Evolutionary conservation across 2,888 invertebrate species (phyloP).

Genomic region (Drosophila tanythrix): DNA sequence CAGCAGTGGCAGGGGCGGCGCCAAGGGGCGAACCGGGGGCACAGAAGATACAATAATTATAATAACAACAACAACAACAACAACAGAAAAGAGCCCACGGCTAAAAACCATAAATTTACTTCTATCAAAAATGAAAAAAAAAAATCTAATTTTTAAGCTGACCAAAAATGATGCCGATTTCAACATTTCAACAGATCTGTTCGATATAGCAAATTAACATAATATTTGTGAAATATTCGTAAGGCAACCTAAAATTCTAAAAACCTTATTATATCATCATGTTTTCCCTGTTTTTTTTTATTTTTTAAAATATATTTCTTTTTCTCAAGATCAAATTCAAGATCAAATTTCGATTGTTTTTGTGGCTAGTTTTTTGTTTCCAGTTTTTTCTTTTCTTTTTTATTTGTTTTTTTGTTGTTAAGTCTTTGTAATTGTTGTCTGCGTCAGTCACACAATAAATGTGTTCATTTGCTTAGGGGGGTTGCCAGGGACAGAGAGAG

Average conservation of each 20-base stretch:
- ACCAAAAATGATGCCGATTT: constrained; percentile 10
- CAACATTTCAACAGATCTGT: not conserved
- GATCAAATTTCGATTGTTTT: constrained; percentile 29
- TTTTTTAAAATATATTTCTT: not conserved
- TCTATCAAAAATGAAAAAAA: constrained; percentile 6
- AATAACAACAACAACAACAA: not conserved
- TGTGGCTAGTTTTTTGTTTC: not conserved
- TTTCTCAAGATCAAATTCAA: constrained; percentile 7
- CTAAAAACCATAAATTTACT: constrained; percentile 50
- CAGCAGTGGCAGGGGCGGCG: constrained; percentile 8
- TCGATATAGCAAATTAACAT: not conserved
- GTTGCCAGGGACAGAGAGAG: not conserved
- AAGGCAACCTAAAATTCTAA: not conserved
- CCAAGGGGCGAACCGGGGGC: constrained; percentile 17
- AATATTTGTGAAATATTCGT: not conserved
- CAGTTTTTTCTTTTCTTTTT: not conserved
- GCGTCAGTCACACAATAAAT: constrained; percentile 52
- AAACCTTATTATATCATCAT: constrained; percentile 18
- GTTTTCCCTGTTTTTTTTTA: not conserved
- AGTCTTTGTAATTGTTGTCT: constrained; percentile 27
- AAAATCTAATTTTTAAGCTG: not conserved
- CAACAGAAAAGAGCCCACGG: constrained; percentile 20
- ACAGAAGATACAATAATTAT: not conserved
- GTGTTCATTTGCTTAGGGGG: constrained; percentile 56
- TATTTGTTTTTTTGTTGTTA: constrained; percentile 3